Evolutionary conservation across 2,113 vertebrate genomes (phyloP).

Genomic region (Lonchura striata): DNA sequence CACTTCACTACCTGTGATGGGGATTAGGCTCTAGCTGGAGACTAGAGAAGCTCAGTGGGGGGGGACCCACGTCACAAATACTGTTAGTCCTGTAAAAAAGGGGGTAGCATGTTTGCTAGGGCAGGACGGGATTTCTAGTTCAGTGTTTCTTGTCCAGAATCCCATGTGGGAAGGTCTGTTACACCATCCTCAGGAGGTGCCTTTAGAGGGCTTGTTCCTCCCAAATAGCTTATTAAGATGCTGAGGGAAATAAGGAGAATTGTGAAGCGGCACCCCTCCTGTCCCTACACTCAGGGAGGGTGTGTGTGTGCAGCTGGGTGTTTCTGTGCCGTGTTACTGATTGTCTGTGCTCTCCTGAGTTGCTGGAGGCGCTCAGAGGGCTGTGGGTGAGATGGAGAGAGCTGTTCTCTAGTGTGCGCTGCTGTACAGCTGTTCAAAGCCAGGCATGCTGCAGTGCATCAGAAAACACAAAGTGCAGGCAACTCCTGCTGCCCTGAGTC

Average conservation of each 20-base stretch:
- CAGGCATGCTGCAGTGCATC: slow-evolving; percentile 21
- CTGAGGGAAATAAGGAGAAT: background rate
- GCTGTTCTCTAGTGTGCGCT: background rate
- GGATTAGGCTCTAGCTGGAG: background rate
- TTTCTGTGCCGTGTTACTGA: fast-evolving
- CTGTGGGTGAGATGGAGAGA: background rate
- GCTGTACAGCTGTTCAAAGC: slow-evolving; percentile 9
- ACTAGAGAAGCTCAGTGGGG: background rate
- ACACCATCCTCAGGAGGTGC: background rate
- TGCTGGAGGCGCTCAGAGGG: fast-evolving
- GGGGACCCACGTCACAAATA: background rate
- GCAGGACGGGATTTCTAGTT: background rate
- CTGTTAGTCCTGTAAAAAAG: background rate
- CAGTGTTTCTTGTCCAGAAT: background rate
- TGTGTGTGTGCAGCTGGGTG: background rate
- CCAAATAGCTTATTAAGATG: background rate
- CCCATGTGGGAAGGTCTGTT: background rate
- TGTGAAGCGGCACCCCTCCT: background rate
- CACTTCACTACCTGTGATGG: background rate
- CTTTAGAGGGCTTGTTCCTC: background rate
- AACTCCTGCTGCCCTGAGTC: background rate
- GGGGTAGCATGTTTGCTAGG: background rate
- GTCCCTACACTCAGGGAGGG: background rate
- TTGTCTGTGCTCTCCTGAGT: background rate
- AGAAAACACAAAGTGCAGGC: background rate